Evolutionary conservation across 2,888 invertebrate genomes (phyloP).

Genomic region (Aspidiotus rigidus): DNA sequence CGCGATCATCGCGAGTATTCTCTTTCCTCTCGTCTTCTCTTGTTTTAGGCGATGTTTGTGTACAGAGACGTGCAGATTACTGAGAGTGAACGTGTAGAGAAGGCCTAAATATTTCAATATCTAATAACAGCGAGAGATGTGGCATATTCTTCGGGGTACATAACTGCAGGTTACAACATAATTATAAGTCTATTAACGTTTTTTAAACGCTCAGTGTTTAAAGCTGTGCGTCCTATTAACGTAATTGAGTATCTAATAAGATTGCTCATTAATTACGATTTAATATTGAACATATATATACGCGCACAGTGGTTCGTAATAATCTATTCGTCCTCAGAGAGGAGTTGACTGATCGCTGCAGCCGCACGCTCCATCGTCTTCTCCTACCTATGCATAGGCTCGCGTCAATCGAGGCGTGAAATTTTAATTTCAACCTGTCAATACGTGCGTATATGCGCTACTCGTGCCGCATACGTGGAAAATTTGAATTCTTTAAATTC

Average conservation of each 20-base stretch:
- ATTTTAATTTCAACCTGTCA: slow-evolving; percentile 4
- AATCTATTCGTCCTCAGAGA: not conserved
- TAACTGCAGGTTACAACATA: slow-evolving; percentile 32
- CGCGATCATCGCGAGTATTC: not conserved
- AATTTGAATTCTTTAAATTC: not conserved
- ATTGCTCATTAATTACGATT: slow-evolving; percentile 30
- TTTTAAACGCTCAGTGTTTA: slow-evolving; percentile 19
- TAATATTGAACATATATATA: slow-evolving; percentile 25
- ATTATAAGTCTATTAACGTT: slow-evolving; percentile 32
- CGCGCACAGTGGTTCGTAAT: slow-evolving; percentile 7
- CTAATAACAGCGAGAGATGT: slow-evolving; percentile 24
- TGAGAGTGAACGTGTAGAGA: not conserved
- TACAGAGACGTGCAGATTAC: not conserved
- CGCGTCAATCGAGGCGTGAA: slow-evolving; percentile 4
- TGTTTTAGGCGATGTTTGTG: slow-evolving; percentile 1
- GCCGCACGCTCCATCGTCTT: slow-evolving; percentile 1
- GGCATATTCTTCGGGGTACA: slow-evolving; percentile 19
- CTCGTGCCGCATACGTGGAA: not conserved
- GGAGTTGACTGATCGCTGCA: slow-evolving; percentile 2
- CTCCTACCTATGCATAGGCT: not conserved
- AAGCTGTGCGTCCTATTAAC: slow-evolving; percentile 30
- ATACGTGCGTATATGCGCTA: not conserved
- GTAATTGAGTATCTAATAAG: slow-evolving; percentile 28
- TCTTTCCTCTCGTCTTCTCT: not conserved
- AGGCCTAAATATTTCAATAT: slow-evolving; percentile 29